A percentile compares a stretch with the other conserved stretches of the same genome.
These are phyloP conservation scores for Monodelphis domestica DNA, from an alignment of 2,797 vertebrate species.

Conservation along the genomic window DNA sequence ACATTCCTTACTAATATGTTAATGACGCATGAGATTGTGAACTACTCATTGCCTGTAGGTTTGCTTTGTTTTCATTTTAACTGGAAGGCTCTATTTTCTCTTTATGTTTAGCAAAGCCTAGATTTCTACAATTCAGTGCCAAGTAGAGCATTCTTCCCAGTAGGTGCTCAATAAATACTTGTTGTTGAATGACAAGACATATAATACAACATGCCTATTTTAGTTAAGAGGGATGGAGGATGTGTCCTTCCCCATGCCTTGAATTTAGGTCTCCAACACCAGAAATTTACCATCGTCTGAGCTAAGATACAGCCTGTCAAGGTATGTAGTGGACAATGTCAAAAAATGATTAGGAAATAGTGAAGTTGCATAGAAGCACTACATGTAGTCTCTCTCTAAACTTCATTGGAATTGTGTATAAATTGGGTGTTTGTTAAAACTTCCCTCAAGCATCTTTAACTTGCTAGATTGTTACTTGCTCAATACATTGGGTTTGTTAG, in stretches of 20 bases:
- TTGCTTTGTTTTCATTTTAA: not conserved
- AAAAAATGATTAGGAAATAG: not conserved
- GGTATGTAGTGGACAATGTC: not conserved
- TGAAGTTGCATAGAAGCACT: not conserved
- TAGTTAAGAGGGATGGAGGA: not conserved
- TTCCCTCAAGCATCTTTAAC: conserved; percentile 61
- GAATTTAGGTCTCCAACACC: not conserved
- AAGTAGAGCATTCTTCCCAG: not conserved
- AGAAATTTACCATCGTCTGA: not conserved
- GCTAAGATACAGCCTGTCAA: not conserved
- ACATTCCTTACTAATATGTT: not conserved
- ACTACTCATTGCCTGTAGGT: not conserved
- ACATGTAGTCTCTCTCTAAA: not conserved
- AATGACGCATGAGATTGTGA: not conserved
- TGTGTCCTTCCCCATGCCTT: not conserved
- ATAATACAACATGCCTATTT: not conserved
- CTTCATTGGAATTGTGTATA: conserved; percentile 54
- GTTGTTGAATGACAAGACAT: not conserved
- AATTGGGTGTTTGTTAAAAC: conserved; percentile 56
- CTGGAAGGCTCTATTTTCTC: not conserved
- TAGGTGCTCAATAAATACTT: not conserved
- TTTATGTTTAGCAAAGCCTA: not conserved
- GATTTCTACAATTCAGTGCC: not conserved
- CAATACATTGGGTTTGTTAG: conserved; percentile 61
- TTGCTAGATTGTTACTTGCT: conserved; percentile 68